A percentile compares a stretch with the other conserved stretches of the same genome.
Conservation (phyloP, 2,113 vertebrate genomes). For the Gallinago jamesoni region DNA sequence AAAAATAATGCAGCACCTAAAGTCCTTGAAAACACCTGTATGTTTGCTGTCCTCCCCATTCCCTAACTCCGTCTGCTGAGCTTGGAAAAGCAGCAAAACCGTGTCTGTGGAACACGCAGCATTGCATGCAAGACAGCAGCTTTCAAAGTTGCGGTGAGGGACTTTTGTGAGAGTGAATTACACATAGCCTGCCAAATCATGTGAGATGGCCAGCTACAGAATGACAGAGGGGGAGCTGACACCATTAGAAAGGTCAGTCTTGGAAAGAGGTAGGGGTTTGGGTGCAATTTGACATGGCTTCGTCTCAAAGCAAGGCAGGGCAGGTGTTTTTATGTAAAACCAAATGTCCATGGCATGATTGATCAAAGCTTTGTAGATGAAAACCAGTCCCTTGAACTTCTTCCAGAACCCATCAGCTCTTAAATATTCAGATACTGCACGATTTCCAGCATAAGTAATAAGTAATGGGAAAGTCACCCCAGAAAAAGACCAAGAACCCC, state of each 20-base stretch:
- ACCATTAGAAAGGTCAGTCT: not conserved
- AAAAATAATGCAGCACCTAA: not conserved
- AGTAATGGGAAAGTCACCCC: not conserved
- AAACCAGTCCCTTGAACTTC: not conserved
- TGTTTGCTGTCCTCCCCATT: not conserved
- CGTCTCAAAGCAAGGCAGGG: not conserved
- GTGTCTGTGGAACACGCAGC: fast-evolving
- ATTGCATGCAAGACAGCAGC: not conserved
- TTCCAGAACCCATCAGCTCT: not conserved
- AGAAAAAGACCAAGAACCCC: not conserved
- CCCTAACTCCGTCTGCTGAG: fast-evolving
- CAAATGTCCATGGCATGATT: not conserved
- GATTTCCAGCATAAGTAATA: not conserved
- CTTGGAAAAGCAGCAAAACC: not conserved
- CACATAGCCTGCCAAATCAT: not conserved
- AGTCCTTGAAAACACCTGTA: not conserved
- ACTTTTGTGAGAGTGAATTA: not conserved
- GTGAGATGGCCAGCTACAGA: not conserved
- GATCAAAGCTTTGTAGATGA: not conserved
- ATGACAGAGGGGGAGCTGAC: not conserved
- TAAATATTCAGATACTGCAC: not conserved
- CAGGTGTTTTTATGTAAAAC: not conserved
- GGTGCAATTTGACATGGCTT: not conserved
- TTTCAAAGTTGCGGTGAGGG: not conserved
- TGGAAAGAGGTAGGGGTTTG: not conserved